Evolutionary conservation across 2,888 invertebrate genomes (phyloP).

Genomic region (Rambutsinella grinnellia): DNA sequence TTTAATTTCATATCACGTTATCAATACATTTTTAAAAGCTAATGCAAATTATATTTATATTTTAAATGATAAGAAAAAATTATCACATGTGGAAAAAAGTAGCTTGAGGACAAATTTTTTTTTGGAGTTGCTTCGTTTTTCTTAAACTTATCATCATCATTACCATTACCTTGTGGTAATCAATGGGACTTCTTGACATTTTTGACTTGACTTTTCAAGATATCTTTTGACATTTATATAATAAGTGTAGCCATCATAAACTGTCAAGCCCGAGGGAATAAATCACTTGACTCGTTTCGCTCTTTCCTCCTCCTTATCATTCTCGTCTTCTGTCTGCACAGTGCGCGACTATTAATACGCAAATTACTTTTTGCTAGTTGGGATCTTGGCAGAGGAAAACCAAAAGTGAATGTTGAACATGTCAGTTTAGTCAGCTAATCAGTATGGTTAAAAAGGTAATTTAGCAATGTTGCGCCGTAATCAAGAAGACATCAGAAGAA

Average conservation of each 20-base stretch:
- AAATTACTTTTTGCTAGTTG: not conserved
- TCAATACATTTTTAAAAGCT: not conserved
- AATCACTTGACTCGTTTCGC: constrained; percentile 27
- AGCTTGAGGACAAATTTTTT: not conserved
- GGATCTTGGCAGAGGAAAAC: not conserved
- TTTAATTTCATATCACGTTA: not conserved
- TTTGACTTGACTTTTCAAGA: constrained; percentile 21
- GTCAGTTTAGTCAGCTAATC: constrained; percentile 30
- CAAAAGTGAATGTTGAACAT: constrained; percentile 22
- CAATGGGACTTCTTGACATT: constrained; percentile 29
- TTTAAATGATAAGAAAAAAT: not conserved
- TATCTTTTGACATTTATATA: not conserved
- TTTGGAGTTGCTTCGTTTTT: not conserved
- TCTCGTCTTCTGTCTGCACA: not conserved
- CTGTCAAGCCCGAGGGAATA: constrained; percentile 19
- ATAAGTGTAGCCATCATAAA: not conserved
- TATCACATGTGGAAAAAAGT: not conserved
- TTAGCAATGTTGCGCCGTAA: not conserved
- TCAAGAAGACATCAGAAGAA: not conserved
- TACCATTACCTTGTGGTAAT: constrained; percentile 25
- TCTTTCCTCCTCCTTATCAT: not conserved
- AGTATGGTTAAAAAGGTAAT: constrained; percentile 4
- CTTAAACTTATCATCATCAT: not conserved
- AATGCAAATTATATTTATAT: not conserved
- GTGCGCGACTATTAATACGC: not conserved